phyloP scores from a whole-genome alignment of 1,140 invertebrate species.

The Drosophila micromelanica region DNA sequence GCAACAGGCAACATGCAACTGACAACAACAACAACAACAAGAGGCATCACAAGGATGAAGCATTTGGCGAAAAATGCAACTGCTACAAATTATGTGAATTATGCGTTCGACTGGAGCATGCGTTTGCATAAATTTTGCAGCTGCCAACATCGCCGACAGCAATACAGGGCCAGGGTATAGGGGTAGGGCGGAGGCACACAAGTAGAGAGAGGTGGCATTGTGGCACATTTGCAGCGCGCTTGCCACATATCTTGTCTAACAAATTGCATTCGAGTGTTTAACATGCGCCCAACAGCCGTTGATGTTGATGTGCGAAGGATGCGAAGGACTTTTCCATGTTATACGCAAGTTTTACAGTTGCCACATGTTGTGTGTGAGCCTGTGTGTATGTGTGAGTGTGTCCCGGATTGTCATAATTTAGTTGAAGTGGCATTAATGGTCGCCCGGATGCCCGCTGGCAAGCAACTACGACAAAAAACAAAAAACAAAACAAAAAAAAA shows the following conservation, averaged over 20 bases:
- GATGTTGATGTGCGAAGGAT: slow-evolving; percentile 78
- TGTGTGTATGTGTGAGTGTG: slow-evolving; percentile 17
- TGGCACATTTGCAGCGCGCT: slow-evolving; percentile 51
- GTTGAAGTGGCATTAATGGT: slow-evolving; percentile 79
- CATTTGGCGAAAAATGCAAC: slow-evolving; percentile 81
- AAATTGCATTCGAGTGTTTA: slow-evolving; percentile 83
- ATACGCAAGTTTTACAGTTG: slow-evolving; percentile 52
- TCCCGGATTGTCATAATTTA: slow-evolving; percentile 72
- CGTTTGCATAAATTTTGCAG: slow-evolving; percentile 80
- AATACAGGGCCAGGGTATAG: slow-evolving; percentile 31
- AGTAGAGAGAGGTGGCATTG: background rate
- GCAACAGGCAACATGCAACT: background rate
- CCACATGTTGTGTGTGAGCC: slow-evolving; percentile 42
- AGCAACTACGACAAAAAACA: slow-evolving; percentile 22
- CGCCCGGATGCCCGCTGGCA: slow-evolving; percentile 34
- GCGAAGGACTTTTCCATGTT: slow-evolving; percentile 82
- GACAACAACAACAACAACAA: slow-evolving; percentile 26
- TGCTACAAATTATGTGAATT: slow-evolving; percentile 81
- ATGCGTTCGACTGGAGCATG: slow-evolving; percentile 79
- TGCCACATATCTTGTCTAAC: slow-evolving; percentile 82
- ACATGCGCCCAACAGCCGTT: slow-evolving; percentile 80
- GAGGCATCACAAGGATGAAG: slow-evolving; percentile 26
- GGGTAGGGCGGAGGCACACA: background rate
- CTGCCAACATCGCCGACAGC: slow-evolving; percentile 67
- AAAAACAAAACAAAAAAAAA: slow-evolving; percentile 26